Evolutionary conservation across 2,888 invertebrate species (phyloP).

Genomic region (Polymixis flavicincta): DNA sequence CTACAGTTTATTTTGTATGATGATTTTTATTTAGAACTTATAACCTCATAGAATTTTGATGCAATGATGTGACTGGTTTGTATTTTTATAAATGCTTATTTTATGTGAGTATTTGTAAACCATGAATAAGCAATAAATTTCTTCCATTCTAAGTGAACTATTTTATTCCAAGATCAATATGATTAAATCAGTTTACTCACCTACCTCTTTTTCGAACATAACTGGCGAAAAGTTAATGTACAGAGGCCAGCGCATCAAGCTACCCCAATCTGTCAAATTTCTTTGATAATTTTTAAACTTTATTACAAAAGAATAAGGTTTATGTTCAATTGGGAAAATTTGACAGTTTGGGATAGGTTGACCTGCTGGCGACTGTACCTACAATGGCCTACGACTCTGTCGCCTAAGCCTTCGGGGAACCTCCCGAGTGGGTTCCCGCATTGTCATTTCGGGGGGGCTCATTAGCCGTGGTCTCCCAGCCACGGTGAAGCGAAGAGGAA

Average conservation of each 20-base stretch:
- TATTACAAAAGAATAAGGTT: too few species aligned
- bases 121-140: conserved; percentile 78
- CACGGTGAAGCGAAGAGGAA: too few species aligned
- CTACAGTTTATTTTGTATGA: conserved; percentile 39
- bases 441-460: too few species aligned
- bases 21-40: conserved; percentile 37
- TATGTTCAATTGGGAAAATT: too few species aligned
- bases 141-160: conserved; percentile 67
- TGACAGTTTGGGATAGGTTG: too few species aligned
- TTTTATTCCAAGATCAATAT: conserved; percentile 45
- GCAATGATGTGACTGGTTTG: conserved; percentile 73
- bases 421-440: too few species aligned
- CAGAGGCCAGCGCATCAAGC: too few species aligned
- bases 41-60: conserved; percentile 78
- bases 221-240: neutral
- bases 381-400: neutral
- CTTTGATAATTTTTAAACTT: too few species aligned
- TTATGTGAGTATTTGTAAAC: conserved; percentile 70
- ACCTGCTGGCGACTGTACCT: too few species aligned
- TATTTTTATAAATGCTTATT: conserved; percentile 79
- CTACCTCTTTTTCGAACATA: neutral
- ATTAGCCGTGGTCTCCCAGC: too few species aligned
- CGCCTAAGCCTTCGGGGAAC: neutral
- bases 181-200: neutral
- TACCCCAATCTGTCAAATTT: too few species aligned